These are phyloP conservation scores for Amblyjoppa fuscipennis DNA, from an alignment of 2,888 invertebrate species.

Conservation along the genomic window DNA sequence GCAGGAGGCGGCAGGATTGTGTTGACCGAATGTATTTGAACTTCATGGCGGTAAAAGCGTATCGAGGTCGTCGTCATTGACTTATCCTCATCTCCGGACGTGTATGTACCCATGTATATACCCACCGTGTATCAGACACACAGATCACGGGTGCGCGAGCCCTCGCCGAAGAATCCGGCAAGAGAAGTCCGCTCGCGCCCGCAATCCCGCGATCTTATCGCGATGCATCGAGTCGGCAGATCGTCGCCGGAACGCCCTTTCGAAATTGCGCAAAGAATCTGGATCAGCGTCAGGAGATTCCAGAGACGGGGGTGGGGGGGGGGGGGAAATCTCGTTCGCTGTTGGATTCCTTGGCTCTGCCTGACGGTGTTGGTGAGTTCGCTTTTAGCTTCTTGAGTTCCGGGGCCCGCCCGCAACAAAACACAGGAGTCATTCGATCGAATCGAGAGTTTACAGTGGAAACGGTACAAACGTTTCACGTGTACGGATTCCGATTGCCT, in stretches of 20 bases:
- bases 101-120: neutral
- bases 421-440: slow-evolving; percentile 25
- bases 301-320: neutral
- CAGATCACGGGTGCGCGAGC: slow-evolving; percentile 36
- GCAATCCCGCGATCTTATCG: slow-evolving; percentile 61
- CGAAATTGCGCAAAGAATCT: slow-evolving; percentile 65
- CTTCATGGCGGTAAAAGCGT: slow-evolving; percentile 3
- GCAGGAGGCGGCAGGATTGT: neutral
- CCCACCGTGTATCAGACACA: neutral
- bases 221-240: slow-evolving; percentile 44
- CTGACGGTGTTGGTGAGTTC: slow-evolving; percentile 35
- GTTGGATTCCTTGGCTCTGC: slow-evolving; percentile 24
- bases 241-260: slow-evolving; percentile 54
- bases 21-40: slow-evolving; percentile 14
- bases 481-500: slow-evolving; percentile 46
- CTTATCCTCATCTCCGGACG: slow-evolving; percentile 19
- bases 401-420: slow-evolving; percentile 28
- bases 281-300: slow-evolving; percentile 63
- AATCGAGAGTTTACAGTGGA: slow-evolving; percentile 4
- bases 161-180: slow-evolving; percentile 57
- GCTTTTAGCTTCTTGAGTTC: slow-evolving; percentile 35
- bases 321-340: neutral
- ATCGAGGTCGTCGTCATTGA: slow-evolving; percentile 49
- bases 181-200: slow-evolving; percentile 35
- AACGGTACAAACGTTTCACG: slow-evolving; percentile 32